Conservation (phyloP, 2,797 vertebrate genomes). For the Malacoctenus gilli region DNA sequence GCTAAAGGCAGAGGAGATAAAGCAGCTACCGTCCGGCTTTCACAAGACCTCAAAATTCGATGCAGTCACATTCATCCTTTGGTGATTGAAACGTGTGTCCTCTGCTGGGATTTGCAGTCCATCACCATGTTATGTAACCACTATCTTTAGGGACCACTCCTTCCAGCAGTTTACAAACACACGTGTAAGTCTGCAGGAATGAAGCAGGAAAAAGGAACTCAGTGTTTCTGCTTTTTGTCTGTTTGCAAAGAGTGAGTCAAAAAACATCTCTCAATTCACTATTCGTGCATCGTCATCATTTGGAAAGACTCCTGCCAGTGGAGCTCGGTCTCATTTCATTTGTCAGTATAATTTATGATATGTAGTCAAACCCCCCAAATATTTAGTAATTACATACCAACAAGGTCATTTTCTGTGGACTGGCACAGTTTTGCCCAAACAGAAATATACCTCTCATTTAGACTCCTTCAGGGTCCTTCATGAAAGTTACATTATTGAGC, state of each 20-base stretch:
- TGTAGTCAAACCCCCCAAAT: no score
- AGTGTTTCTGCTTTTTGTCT: neutral
- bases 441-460: no score
- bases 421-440: no score
- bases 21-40: slow-evolving; percentile 29
- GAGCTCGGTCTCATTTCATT: slow-evolving; percentile 17
- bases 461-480: no score
- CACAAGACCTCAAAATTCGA: slow-evolving; percentile 46
- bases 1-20: slow-evolving; percentile 37
- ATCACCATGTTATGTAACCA: slow-evolving; percentile 58
- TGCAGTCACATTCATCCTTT: slow-evolving; percentile 61
- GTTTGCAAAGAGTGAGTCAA: neutral
- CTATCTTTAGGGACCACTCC: slow-evolving; percentile 38
- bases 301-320: slow-evolving; percentile 15
- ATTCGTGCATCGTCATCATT: slow-evolving; percentile 6
- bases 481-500: no score
- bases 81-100: slow-evolving; percentile 43
- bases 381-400: no score
- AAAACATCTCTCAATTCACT: slow-evolving; percentile 1
- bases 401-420: no score
- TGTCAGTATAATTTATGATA: slow-evolving; percentile 4
- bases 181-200: slow-evolving; percentile 16
- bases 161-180: slow-evolving; percentile 50
- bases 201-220: slow-evolving; percentile 15
- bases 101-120: slow-evolving; percentile 53